phyloP scores from a whole-genome alignment of 1,140 invertebrate genomes.

The Centruroides sculpturatus region DNA sequence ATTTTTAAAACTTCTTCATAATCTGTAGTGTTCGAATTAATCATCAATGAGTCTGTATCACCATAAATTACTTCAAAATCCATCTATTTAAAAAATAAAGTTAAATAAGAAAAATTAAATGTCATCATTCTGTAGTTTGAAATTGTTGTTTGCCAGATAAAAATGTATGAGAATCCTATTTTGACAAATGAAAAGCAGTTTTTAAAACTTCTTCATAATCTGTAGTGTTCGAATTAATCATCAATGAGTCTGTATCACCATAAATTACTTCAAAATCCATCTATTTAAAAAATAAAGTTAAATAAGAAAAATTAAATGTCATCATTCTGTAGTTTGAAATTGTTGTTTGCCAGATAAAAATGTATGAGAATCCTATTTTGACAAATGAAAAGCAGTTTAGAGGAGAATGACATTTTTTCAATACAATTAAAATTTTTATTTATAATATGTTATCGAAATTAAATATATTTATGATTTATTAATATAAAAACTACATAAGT shows the following conservation, averaged over 20 bases:
- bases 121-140: background rate
- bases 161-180: no score
- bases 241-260: constrained; percentile 98
- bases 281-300: constrained; percentile 19
- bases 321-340: background rate
- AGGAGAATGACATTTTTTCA: no score
- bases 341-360: background rate
- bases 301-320: background rate
- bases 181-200: constrained; percentile 32
- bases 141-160: constrained; percentile 1
- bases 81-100: constrained; percentile 31
- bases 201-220: constrained; percentile 71
- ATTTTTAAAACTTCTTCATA: constrained; percentile 65
- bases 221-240: constrained; percentile 89
- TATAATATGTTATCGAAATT: no score
- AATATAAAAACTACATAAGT: no score
- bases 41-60: constrained; percentile 99
- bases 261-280: constrained; percentile 92
- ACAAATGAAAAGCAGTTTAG: no score
- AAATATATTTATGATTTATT: no score
- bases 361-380: no score
- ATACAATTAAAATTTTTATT: no score
- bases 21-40: constrained; percentile 82
- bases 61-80: constrained; percentile 95
- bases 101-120: background rate